Evolutionary conservation across 2,797 vertebrate species (phyloP), one percentile per base, ranked within the genome.

Genomic region (Chaunax sp.): DNA sequence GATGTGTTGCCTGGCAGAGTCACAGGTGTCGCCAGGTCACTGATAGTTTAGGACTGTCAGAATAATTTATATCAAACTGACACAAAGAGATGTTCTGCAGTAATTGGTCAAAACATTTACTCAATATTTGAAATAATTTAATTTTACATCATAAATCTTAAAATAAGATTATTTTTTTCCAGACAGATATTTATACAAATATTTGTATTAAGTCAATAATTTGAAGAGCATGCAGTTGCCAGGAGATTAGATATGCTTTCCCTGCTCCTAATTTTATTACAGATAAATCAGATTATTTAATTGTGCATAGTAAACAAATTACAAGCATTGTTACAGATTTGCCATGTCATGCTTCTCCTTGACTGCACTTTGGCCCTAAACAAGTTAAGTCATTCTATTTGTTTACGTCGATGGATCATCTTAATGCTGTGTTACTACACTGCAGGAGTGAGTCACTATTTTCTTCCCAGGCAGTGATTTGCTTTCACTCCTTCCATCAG

Each of bases 251-350:
- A 52, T 30, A 43, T 6, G 8, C 49, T 56, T 44, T 19, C 35
- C 12, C 18, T 49, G 28, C 59, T 62, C 28, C 43, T 78, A 70
- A 83, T 62, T 64, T 52, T 37, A 63, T 82, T 65, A 78, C 47
- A 70, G 37, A 53, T 9, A 11, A 73, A 82, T 64, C 15, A 1
- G 15, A 76, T 81, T 47, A 75, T 82, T 80, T 67, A 40, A 82
- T 84, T 77, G 69, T 26, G 49, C 12, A 7, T 69, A 26, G 52
- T 79, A 81, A 89, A 87, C 75, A 84, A 45, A 81, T 82, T 79
- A 63, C 69, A 83, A 72, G 76, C 72, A 80, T 78, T 71, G 70
- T 77, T 69, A 51, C 60, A 65, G 35, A 78, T 82, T 61, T 67
- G 22, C 67, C 26, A 28, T 77, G 72, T 77, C 68, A 79, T 81